Conservation (phyloP, 2,113 vertebrate genomes). For the Eidolon helvum region DNA sequence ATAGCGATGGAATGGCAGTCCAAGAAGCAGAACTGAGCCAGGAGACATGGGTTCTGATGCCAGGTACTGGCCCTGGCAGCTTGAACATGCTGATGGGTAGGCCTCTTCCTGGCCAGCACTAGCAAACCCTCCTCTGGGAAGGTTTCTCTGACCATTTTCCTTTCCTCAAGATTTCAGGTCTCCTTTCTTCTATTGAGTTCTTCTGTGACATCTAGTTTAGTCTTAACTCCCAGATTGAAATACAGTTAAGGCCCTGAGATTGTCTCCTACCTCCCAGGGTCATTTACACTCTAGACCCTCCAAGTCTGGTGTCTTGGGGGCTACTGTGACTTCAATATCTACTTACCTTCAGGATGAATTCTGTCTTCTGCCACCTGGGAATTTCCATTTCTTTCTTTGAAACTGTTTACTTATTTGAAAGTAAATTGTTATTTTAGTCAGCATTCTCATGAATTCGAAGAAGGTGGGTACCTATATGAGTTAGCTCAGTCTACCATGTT, state of each 20-base stretch:
- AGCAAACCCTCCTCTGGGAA: not conserved
- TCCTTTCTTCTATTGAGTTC: not conserved
- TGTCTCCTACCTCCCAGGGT: not conserved
- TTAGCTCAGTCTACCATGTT: not conserved
- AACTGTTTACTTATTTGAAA: constrained; percentile 6
- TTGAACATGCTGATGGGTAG: not conserved
- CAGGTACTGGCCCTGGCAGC: not conserved
- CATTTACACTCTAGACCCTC: not conserved
- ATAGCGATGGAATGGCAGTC: not conserved
- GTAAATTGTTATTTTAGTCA: not conserved
- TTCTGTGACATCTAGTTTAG: not conserved
- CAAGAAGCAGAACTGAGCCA: not conserved
- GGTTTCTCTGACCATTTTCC: not conserved
- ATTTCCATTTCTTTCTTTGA: constrained; percentile 2
- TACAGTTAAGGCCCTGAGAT: not conserved
- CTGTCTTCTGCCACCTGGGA: not conserved
- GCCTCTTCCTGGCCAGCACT: not conserved
- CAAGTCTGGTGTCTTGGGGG: not conserved
- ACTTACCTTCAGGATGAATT: not conserved
- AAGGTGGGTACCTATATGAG: not conserved
- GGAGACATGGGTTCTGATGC: not conserved
- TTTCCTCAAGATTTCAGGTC: not conserved
- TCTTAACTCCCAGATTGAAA: not conserved
- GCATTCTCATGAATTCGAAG: not conserved
- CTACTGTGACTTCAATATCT: not conserved